phyloP scores from a whole-genome alignment of 2,888 invertebrate species.

The Coronaproctus castanopsis region DNA sequence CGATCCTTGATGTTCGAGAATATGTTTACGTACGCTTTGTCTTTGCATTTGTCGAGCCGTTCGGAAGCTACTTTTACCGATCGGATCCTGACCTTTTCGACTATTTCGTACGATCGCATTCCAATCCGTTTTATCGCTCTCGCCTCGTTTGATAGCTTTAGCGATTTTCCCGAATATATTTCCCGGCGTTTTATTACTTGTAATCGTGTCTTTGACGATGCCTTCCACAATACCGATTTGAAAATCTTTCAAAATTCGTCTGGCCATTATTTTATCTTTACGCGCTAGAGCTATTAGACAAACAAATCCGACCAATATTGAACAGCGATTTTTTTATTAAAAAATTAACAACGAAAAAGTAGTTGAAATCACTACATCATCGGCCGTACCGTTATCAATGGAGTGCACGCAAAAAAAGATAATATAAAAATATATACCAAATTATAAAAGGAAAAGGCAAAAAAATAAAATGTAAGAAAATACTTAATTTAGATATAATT shows the following conservation, averaged over 20 bases:
- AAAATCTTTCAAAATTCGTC: constrained; percentile 69
- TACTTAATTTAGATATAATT: too few species aligned
- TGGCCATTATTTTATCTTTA: constrained; percentile 68
- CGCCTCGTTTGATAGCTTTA: constrained; percentile 49
- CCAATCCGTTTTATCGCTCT: constrained; percentile 52
- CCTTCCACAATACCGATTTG: constrained; percentile 75
- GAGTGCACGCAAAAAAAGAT: too few species aligned
- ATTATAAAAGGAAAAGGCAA: too few species aligned
- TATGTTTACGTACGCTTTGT: constrained; percentile 48
- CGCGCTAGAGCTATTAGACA: constrained; percentile 33
- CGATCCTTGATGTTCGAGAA: constrained; percentile 42
- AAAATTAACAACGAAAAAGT: too few species aligned
- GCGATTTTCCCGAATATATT: constrained; percentile 71
- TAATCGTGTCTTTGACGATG: constrained; percentile 50
- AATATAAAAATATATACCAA: too few species aligned
- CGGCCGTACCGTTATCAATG: too few species aligned
- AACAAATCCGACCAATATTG: neutral
- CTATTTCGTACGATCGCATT: constrained; percentile 58
- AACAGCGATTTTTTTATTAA: too few species aligned
- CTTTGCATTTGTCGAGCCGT: constrained; percentile 37
- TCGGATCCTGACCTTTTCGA: constrained; percentile 48
- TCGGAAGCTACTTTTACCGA: constrained; percentile 41
- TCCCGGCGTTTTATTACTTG: constrained; percentile 42
- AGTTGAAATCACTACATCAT: too few species aligned
- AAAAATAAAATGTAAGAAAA: too few species aligned